These are phyloP conservation scores for Eidolon dupreanum DNA, from an alignment of 2,797 vertebrate species.

Conservation along the genomic window DNA sequence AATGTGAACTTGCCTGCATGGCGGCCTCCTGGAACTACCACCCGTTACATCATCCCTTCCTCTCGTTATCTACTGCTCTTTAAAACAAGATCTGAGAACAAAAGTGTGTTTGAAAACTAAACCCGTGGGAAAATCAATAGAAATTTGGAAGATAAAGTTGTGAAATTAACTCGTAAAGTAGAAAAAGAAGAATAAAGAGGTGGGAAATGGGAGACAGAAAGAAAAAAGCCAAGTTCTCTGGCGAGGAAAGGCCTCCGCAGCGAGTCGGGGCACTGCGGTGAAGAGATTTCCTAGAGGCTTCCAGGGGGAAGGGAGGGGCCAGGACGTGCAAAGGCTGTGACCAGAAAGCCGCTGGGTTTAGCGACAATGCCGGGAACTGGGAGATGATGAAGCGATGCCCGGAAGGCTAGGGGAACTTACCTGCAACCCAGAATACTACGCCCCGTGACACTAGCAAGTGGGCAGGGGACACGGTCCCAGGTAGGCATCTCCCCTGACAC, in stretches of 20 bases:
- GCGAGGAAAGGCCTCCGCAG: no score
- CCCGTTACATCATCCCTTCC: not conserved
- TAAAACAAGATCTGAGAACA: not conserved
- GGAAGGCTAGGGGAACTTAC: not conserved
- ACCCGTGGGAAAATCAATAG: not conserved
- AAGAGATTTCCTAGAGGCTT: not conserved
- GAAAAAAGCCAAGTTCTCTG: not conserved
- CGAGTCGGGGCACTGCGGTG: no score
- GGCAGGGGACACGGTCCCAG: not conserved
- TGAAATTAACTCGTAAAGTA: not conserved
- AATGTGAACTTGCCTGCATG: not conserved
- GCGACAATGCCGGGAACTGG: not conserved
- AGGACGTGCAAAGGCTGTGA: not conserved
- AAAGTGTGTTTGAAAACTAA: slow-evolving; percentile 22
- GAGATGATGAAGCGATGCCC: not conserved
- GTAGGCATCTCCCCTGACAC: not conserved
- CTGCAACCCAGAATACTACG: not conserved
- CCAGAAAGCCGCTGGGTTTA: not conserved
- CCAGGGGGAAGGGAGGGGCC: not conserved
- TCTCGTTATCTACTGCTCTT: not conserved
- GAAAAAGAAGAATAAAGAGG: not conserved
- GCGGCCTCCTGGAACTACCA: not conserved
- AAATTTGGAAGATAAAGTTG: not conserved
- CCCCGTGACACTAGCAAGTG: not conserved
- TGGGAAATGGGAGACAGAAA: not conserved